Evolutionary conservation across 2,888 invertebrate species (phyloP), one percentile per base, ranked within the genome.

Genomic region (Oasisia sp.): DNA sequence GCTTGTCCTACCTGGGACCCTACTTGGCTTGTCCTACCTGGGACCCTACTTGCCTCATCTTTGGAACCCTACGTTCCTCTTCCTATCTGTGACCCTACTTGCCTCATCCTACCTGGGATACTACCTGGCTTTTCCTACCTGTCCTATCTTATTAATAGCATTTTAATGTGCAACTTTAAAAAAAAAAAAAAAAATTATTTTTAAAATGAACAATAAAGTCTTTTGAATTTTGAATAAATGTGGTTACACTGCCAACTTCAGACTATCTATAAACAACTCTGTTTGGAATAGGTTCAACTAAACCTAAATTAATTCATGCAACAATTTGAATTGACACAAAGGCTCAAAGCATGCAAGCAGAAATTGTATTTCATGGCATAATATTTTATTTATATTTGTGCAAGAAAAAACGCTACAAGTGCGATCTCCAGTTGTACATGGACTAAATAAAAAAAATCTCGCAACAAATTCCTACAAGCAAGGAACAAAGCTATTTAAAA

Each of bases 401-500:
- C 74, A 74, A 74, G 27, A 27, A 19, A 74, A 74, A 19, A 74
- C 74, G 2, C 74, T 27, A 4, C 74, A 19, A 27, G 74, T 74
- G 74, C 74, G 5, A 27, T 27, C 74, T 74, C 38, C 38, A 74
- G 27, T 7, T 74, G 74, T 27, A n/a, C 74, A 74, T 27, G 0
- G 4, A 74, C 27, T 27, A 74, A 74, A n/a, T 50, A 74, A 74
- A 1, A 74, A 19, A 14, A 3, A 14, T 56, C 74, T 74, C 27
- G 74, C 74, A 74, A 74, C 3, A 74, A 74, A 74, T 74, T 74
- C 74, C 74, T 74, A 74, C 74, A 74, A 74, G 74, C 74, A 74
- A 12, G 50, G 50, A 50, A 50, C 74, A 74, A 27, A 74, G 74
- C 14, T 74, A 74, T 74, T 74, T 74, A 74, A 74, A 74, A 74